Evolutionary conservation across 1,140 invertebrate species (phyloP), one percentile per base, ranked within the genome.

Genomic region (Ceratoteleas bidentatus): DNA sequence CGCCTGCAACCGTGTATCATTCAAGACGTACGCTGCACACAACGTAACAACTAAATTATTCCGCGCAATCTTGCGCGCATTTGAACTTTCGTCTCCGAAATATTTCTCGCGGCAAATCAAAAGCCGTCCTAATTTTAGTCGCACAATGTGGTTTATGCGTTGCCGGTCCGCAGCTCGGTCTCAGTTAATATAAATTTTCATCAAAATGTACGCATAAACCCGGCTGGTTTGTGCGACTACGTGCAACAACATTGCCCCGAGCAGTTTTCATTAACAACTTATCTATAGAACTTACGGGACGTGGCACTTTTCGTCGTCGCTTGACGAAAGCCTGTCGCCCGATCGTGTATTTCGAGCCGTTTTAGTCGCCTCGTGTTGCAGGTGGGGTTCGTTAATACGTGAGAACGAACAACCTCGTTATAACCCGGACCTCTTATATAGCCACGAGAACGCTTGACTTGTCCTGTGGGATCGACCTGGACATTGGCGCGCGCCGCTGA

Each of bases 371-470:
- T 61, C 8, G 33, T 76, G 73, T 83, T 56, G 64, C 76, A 80
- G 72, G 76, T 83, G 66, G 61, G 60, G 57, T 69, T 76, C 65
- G 70, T 83, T 83, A 79, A 78, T 80, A 72, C 68, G 75, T 79
- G 81, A 75, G 60, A 79, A 78, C 75, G 54, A 70, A 76, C 75
- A 83, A 72, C 52, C 81, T 79, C 70, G 81, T 83, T 79, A 72
- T 72, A 73, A 66, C 76, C 76, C 49, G 72, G 68, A 56, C 52
- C 68, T 64, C 66, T 66, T 61, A 73, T 73, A 56, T 24, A 24
- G 65, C 45, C 61, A 68, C 54, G 54, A 73, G 56, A 80, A 72
- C 76, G 76, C 68, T 60, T 66, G 64, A 70, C 72, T 75, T 66
- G 78, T 75, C 50, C 65, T 74, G 58, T n/a, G 58, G 78, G 70